Evolutionary conservation across 2,113 vertebrate genomes (phyloP).

Genomic region (Muntiacus muntjak): DNA sequence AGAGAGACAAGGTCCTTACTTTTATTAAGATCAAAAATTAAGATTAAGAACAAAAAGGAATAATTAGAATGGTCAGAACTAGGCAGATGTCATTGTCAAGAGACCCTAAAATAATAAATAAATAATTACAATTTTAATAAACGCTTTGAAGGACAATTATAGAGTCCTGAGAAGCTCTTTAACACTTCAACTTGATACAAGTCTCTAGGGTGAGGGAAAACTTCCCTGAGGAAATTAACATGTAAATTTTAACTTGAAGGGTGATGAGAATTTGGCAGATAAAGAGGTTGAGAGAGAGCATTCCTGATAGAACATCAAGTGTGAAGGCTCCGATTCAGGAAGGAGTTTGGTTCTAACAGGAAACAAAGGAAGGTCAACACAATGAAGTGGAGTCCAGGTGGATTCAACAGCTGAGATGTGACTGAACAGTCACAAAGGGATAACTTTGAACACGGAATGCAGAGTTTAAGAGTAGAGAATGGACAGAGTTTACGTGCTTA

Average conservation of each 20-base stretch:
- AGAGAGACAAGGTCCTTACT: background rate
- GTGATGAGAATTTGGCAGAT: background rate
- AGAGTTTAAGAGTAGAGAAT: background rate
- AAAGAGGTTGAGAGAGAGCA: background rate
- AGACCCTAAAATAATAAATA: background rate
- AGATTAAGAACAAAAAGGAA: background rate
- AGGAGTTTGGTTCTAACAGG: too few species aligned
- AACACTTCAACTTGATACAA: background rate
- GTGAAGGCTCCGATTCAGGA: background rate
- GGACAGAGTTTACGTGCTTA: background rate
- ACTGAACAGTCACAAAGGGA: background rate
- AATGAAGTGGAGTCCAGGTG: fast-evolving
- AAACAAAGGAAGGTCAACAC: background rate
- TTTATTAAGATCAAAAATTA: background rate
- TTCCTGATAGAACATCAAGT: background rate
- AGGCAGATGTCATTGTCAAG: background rate
- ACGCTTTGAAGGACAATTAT: background rate
- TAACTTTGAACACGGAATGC: background rate
- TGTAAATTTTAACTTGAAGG: background rate
- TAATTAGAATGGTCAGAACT: background rate
- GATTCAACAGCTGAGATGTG: background rate
- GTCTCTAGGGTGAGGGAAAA: background rate
- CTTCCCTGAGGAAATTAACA: background rate
- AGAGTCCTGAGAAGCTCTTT: background rate
- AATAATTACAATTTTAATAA: background rate